Evolutionary conservation across 2,113 vertebrate genomes (phyloP).

Genomic region (Macrotis lagotis): DNA sequence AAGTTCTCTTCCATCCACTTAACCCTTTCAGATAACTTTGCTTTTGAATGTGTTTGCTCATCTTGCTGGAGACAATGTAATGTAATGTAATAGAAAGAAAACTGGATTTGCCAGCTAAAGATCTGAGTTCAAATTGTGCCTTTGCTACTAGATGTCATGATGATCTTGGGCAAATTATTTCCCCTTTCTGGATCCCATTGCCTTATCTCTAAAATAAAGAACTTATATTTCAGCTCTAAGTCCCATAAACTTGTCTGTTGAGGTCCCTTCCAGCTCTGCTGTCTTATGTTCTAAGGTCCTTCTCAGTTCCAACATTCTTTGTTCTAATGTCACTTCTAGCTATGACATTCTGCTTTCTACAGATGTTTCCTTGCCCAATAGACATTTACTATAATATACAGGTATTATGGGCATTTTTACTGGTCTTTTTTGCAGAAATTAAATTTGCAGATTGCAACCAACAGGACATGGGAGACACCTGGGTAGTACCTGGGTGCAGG

Average conservation of each 20-base stretch:
- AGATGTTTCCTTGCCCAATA: neutral
- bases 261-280: neutral
- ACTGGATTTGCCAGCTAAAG: neutral
- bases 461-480: neutral
- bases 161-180: neutral
- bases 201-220: neutral
- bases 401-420: neutral
- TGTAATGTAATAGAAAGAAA: neutral
- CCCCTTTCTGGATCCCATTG: fast-evolving
- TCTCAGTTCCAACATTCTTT: neutral
- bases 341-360: neutral
- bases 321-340: neutral
- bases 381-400: neutral
- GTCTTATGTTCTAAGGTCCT: neutral
- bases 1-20: neutral
- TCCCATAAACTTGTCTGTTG: neutral
- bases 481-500: neutral
- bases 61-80: neutral
- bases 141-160: too few relatives aligned
- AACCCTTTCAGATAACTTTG: neutral
- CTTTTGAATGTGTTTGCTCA: neutral
- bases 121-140: neutral
- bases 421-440: neutral
- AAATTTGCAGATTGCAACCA: neutral
- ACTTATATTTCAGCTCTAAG: neutral